Evolutionary conservation across 2,888 invertebrate species (phyloP), one percentile per base, ranked within the genome.

Genomic region (Oegoconia quadripuncta): DNA sequence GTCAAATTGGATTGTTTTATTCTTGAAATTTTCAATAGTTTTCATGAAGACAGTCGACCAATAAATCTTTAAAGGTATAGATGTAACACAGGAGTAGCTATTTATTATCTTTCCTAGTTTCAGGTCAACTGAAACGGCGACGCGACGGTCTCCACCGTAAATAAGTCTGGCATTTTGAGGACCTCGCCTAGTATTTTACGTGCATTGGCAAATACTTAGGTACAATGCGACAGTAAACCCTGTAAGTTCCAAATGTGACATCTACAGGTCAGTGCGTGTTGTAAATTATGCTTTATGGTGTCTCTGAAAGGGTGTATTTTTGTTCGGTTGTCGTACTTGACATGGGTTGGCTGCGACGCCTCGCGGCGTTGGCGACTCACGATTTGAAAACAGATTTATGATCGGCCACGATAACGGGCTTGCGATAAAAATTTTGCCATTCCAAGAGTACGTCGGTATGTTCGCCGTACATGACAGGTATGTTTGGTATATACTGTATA

Each of bases 371-470:
- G 74, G 80, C 80, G 77, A 80, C 74, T 82, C 78, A 82, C 82
- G 83, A 84, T 81, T 86, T 73, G 75, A 84, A 87, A 87, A 83
- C 82, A 82, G 83, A 87, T 87, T 87, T 87, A 87, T 84, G 87
- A 83, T 86, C 82, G 75, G 63, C 72, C 64, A 77, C 86, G 87
- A 86, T 86, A 86, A 86, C 84, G 86, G 83, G 69, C 66, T 74
- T 68, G 82, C 84, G 84, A 87, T 87, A 86, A 87, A 87, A 86
- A 77, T 56, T 71, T 74, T 75, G 75, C 81, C 71, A 68, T 84
- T 74, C 70, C 71, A 62, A 74, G 60, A 71, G 64, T 63, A 59
- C 52, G 52, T 52, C 39, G 49, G 57, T 52, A 52, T 48, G 51
- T 33, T 25, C 46, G 38, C 41, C 50, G 39, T 49, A 52, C 34